These are phyloP conservation scores for Nesogale talazaci DNA, from an alignment of 2,113 vertebrate species.

Conservation along the genomic window DNA sequence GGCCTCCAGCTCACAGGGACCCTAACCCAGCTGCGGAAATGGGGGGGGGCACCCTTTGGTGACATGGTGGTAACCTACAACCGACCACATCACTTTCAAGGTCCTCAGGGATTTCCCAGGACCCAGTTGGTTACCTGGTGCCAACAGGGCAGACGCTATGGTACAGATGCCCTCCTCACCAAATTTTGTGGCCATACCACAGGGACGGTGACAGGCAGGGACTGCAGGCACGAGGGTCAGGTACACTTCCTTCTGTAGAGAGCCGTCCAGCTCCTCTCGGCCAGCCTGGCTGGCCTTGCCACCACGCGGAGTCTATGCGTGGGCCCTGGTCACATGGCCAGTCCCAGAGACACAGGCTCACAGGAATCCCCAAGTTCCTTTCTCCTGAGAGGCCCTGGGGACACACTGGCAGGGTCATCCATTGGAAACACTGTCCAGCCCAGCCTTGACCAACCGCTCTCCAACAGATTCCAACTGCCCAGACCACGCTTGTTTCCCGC, in stretches of 20 bases:
- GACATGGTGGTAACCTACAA: too few species aligned
- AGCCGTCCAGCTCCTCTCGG: neutral
- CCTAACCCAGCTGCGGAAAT: too few species aligned
- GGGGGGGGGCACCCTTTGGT: accelerated
- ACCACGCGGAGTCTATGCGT: neutral
- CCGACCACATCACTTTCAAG: too few species aligned
- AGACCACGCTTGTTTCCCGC: neutral
- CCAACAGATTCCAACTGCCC: slow-evolving; percentile 74
- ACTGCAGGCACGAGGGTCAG: neutral
- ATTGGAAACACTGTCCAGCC: neutral
- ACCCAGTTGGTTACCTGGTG: too few species aligned
- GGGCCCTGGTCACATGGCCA: neutral
- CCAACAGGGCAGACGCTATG: accelerated
- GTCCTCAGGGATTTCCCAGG: too few species aligned
- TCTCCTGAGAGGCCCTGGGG: neutral
- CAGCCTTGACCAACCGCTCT: slow-evolving; percentile 31
- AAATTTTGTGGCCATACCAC: neutral
- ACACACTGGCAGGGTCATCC: neutral
- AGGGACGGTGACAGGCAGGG: neutral
- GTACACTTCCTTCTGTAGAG: neutral
- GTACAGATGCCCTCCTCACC: slow-evolving; percentile 54
- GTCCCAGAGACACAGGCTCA: neutral
- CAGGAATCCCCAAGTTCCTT: neutral
- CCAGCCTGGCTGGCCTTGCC: neutral
- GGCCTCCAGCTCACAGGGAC: neutral